Base-by-base conservation (phyloP, 2,888 invertebrate species). In the Phania funesta region DNA sequence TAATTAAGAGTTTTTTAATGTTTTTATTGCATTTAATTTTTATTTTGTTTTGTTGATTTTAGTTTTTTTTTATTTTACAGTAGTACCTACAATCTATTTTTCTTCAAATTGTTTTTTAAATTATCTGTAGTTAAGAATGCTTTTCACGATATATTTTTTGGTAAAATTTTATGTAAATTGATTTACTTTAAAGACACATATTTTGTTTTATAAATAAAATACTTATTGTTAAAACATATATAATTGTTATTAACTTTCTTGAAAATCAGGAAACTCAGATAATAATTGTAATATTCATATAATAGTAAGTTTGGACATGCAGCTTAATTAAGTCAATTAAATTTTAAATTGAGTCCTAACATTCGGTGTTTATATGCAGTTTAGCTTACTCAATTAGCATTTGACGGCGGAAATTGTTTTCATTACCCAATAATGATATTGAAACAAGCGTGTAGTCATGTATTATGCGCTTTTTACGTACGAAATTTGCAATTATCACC, bases 41-140 rank as follows among this genome's bases (percentile, higher is more conserved):
- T 20, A 11, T 60, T 38, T 58, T 54, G 32, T 32, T 74, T 41
- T 46, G 9, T 76, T 60, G 38, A 20, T 65, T 60, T 13, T 52
- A 32, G 20, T 44, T 9, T 26, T 67, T 64, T 62, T 65, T 41
- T 60, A n/a, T 58, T 60, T 70, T 64, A 56, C 41, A 38, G 58
- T 60, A 65, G 35, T 18, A 76, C n/a, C n/a, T n/a, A n/a, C 35
- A 50, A 71, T 50, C 8, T 64, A 54, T 77, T 13, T 56, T 73
- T 62, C 52, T 60, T 58, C 13, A 22, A 22, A 11, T 58, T 29
- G 29, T 38, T 56, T 70, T 41, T 35, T 18, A 60, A 68, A 20
- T 58, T 35, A n/a, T 11, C 26, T 20, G 18, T 68, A 56, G 11
- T 58, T 35, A 32, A 8, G 48, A 64, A 64, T 65, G 38, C 18